A percentile compares a stretch with the other conserved stretches of the same genome.
phyloP scores from a whole-genome alignment of 1,140 invertebrate genomes.

The Dermatophagoides farinae region DNA sequence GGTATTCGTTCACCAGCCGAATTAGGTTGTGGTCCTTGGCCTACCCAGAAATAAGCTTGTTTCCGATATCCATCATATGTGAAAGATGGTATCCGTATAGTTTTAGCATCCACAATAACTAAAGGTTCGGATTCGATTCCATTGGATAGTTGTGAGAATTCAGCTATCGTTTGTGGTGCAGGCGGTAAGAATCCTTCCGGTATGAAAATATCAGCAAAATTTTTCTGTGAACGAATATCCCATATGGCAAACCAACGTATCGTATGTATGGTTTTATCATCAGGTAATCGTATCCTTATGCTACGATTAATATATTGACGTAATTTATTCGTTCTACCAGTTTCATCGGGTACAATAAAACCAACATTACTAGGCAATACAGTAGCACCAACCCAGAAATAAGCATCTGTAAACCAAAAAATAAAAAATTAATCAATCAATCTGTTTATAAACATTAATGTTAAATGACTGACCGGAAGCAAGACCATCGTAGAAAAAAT shows the following conservation, averaged over 20 bases:
- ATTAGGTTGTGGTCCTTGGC: slow-evolving; percentile 55
- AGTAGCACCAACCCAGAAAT: slow-evolving; percentile 74
- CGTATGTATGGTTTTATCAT: slow-evolving; percentile 62
- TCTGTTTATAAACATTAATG: neutral
- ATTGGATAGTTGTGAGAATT: slow-evolving; percentile 52
- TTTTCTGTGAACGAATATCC: slow-evolving; percentile 53
- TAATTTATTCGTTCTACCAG: slow-evolving; percentile 68
- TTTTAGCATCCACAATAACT: slow-evolving; percentile 69
- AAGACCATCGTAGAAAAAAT: slow-evolving; percentile 76
- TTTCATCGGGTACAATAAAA: slow-evolving; percentile 69
- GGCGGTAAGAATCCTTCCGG: slow-evolving; percentile 80
- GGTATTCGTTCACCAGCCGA: slow-evolving; percentile 59
- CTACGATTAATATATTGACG: slow-evolving; percentile 62
- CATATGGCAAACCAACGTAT: slow-evolving; percentile 69
- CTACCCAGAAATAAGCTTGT: slow-evolving; percentile 81
- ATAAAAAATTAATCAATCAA: slow-evolving; percentile 1
- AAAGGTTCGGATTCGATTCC: slow-evolving; percentile 71
- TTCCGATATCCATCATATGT: slow-evolving; percentile 52
- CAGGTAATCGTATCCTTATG: slow-evolving; percentile 56
- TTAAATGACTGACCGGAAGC: slow-evolving; percentile 44
- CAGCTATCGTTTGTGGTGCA: slow-evolving; percentile 42
- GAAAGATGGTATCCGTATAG: slow-evolving; percentile 74
- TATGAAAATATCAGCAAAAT: slow-evolving; percentile 72
- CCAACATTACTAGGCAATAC: slow-evolving; percentile 67
- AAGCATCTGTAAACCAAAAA: slow-evolving; percentile 32